Percentiles rank a stretch among this genome's conserved stretches.
phyloP scores from a whole-genome alignment of 1,140 invertebrate genomes.

The fruit fly (Drosophila melanogaster) region Release_6_plus_ISO1_MT NT_033779.5:14412001-14412500 shows the following conservation, averaged over 20 bases:
- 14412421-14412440: conserved; percentile 50
- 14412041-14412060: too few relatives aligned
- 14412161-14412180: neutral
- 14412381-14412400: conserved; percentile 80
- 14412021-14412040: too few relatives aligned
- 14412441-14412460: conserved; percentile 70
- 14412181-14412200: conserved; percentile 38
- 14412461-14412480: conserved; percentile 69
- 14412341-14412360: conserved; percentile 62
- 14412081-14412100: neutral
- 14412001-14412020: too few relatives aligned
- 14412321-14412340: conserved; percentile 47
- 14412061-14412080: too few relatives aligned
- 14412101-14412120: neutral
- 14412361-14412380: conserved; percentile 74
- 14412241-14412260: conserved; percentile 36
- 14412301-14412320: conserved; percentile 21
- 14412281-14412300: conserved; percentile 1
- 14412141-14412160: neutral
- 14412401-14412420: conserved; percentile 82
- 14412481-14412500: conserved; percentile 30
- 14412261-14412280: conserved; percentile 59
- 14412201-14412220: conserved; percentile 22
- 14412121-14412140: too few relatives aligned
- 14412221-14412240: conserved; percentile 13